Evolutionary conservation across 2,888 invertebrate species (phyloP), one percentile per base, ranked within the genome.

Genomic region (Ceratothoa steindachneri): DNA sequence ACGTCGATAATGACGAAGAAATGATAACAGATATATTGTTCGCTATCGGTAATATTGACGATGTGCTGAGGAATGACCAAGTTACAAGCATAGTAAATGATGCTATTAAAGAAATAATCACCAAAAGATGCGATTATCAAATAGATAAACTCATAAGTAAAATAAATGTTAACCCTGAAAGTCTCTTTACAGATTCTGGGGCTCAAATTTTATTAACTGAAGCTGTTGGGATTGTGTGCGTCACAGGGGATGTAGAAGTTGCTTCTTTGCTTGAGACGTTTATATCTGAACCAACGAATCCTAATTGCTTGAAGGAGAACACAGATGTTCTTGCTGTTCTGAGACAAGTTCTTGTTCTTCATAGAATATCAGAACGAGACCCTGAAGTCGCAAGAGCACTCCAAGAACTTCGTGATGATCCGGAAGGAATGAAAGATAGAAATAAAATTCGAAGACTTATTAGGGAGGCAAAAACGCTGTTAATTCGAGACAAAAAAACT

Each of bases 151-250:
- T 78, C 28, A 71, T 78, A 29, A 69, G 71, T 24, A 70, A 70
- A 28, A 53, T 78, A 2, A 71, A 65, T 53, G 67, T 67, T 28
- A 68, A 75, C 30, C 78, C 78, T 12, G 73, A 75, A 22, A 71
- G 73, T 29, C 73, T 78, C 29, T 60, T 78, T 52, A 78, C 78
- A 2, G 78, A 78, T 65, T 60, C 75, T 15, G 55, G 65, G 28
- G 75, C 66, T 4, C 78, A 78, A 67, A 55, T 78, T 15, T 64
- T 78, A 12, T 52, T 78, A 28, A 78, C 78, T 7, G 78, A 78
- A 31, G 78, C 78, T 19, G 78, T 78, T 41, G 78, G 78, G 15
- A 73, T 78, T 22, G 78, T 78, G 2, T 78, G 78, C 28, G 78
- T 78, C 24, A 75, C 75, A 4, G 78, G 78, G 2, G 73, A 78